A percentile compares a stretch with the other conserved stretches of the same genome.
These are phyloP conservation scores for Tenualosa ilisha DNA, from an alignment of 2,797 vertebrate species.

Conservation along the genomic window DNA sequence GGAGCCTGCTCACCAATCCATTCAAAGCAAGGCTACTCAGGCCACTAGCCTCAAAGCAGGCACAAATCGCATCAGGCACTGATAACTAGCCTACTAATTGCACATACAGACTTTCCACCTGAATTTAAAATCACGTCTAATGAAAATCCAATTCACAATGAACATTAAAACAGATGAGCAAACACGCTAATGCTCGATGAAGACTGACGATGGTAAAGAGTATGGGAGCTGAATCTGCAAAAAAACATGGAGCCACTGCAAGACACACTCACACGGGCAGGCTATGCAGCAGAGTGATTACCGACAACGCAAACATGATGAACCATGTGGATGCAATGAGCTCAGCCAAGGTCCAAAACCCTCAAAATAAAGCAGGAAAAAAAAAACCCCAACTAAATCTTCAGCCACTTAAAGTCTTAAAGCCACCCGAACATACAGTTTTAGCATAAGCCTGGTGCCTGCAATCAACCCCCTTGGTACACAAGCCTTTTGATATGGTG, in stretches of 20 bases:
- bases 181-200: not conserved
- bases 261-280: not conserved
- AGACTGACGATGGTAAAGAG: not conserved
- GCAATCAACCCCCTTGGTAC: not conserved
- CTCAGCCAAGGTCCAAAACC: slow-evolving; percentile 3
- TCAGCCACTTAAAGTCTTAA: slow-evolving; percentile 14
- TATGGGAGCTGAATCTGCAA: not conserved
- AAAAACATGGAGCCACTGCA: slow-evolving; percentile 3
- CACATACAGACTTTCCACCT: not conserved
- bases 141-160: not conserved
- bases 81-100: not conserved
- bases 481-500: not conserved
- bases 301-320: slow-evolving; percentile 50
- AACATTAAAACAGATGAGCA: not conserved
- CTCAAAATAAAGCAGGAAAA: not conserved
- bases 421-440: slow-evolving; percentile 19
- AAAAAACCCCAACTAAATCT: not conserved
- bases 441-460: not conserved
- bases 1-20: not conserved
- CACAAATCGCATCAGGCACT: not conserved
- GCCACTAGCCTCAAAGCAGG: not conserved
- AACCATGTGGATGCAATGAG: slow-evolving; percentile 32
- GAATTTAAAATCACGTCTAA: not conserved
- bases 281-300: not conserved
- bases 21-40: not conserved